Evolutionary conservation across 2,113 vertebrate species (phyloP).

Genomic region (Gopherus flavomarginatus): DNA sequence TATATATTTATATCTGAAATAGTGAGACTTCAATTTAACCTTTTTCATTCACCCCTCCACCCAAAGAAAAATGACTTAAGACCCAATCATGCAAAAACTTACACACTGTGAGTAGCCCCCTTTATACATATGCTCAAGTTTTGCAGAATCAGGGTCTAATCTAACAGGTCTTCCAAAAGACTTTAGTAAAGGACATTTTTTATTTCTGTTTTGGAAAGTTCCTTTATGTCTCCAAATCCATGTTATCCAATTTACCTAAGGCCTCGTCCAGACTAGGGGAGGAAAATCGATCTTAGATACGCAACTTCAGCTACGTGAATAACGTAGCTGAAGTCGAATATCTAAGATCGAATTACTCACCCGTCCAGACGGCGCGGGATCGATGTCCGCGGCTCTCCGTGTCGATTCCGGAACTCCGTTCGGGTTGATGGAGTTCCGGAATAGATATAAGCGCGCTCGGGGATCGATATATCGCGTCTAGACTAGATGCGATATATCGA

Average conservation of each 20-base stretch:
- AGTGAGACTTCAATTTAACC: neutral
- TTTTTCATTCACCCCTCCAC: neutral
- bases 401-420: too few species aligned
- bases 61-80: neutral
- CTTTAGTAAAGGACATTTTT: neutral
- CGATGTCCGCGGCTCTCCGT: too few species aligned
- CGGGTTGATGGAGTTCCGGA: too few species aligned
- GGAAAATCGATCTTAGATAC: too few species aligned
- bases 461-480: too few species aligned
- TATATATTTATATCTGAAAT: neutral
- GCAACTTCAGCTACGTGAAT: too few species aligned
- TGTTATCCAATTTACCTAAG: neutral
- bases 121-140: neutral
- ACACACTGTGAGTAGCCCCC: neutral
- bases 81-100: neutral
- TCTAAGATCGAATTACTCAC: too few species aligned
- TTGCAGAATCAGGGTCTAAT: neutral
- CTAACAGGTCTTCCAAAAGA: neutral
- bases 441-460: too few species aligned
- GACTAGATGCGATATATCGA: too few species aligned
- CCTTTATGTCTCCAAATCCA: neutral
- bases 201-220: neutral
- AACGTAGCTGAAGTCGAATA: too few species aligned
- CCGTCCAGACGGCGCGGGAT: too few species aligned
- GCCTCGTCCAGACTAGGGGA: too few species aligned